Conservation (phyloP, 2,888 invertebrate species). For the Drosophila limbata region DNA sequence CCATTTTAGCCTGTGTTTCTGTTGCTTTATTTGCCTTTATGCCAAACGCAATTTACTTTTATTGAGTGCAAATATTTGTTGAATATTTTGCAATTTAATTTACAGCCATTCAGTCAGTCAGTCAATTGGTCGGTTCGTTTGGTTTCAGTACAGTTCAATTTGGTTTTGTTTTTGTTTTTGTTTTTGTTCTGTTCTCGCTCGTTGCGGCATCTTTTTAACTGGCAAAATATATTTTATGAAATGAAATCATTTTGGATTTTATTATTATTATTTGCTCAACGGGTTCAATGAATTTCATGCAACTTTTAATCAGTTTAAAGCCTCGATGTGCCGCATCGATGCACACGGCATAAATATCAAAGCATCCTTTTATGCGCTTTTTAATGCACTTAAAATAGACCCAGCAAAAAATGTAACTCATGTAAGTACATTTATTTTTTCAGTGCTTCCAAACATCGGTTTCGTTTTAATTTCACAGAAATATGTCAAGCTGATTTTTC, state of each 20-base stretch:
- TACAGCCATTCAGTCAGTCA: slow-evolving; percentile 34
- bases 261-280: slow-evolving; percentile 41
- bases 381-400: slow-evolving; percentile 14
- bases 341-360: slow-evolving; percentile 11
- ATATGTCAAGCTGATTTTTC: neutral
- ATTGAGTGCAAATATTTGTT: slow-evolving; percentile 73
- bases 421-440: neutral
- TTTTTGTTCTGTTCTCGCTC: neutral
- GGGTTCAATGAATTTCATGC: slow-evolving; percentile 36
- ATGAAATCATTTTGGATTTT: slow-evolving; percentile 34
- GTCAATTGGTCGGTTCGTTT: slow-evolving; percentile 32
- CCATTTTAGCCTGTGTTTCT: slow-evolving; percentile 36
- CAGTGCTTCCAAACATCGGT: neutral
- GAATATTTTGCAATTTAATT: slow-evolving; percentile 56
- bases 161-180: slow-evolving; percentile 11
- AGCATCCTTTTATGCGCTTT: slow-evolving; percentile 20
- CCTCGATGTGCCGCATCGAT: slow-evolving; percentile 12
- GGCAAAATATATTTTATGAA: slow-evolving; percentile 23
- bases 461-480: neutral
- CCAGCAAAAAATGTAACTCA: neutral
- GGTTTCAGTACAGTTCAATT: slow-evolving; percentile 8
- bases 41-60: slow-evolving; percentile 70
- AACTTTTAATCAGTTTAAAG: slow-evolving; percentile 46
- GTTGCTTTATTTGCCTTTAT: slow-evolving; percentile 54
- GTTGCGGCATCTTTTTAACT: slow-evolving; percentile 13